A percentile compares a stretch with the other conserved stretches of the same genome.
Evolutionary conservation across 2,888 invertebrate genomes (phyloP).

Genomic region (Spisula solida): DNA sequence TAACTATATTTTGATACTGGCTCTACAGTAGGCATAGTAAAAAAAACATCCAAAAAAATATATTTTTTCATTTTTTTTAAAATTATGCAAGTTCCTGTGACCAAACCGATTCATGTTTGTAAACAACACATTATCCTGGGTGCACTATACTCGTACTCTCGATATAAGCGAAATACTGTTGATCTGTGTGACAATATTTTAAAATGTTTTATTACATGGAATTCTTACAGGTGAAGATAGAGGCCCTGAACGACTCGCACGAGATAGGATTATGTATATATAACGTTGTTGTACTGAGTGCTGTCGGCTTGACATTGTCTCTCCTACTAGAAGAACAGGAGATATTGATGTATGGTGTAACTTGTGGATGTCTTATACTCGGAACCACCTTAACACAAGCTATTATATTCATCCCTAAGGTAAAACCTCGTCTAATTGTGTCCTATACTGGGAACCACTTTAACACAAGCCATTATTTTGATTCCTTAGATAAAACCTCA

Average conservation of each 20-base stretch:
- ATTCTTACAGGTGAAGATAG: slow-evolving; percentile 67
- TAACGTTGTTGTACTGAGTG: slow-evolving; percentile 72
- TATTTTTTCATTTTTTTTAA: too few relatives aligned
- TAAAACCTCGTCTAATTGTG: too few relatives aligned
- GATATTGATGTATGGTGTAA: slow-evolving; percentile 65
- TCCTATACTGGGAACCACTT: slow-evolving; percentile 70
- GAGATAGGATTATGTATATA: slow-evolving; percentile 74
- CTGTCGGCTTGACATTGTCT: slow-evolving; percentile 67
- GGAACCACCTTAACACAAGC: slow-evolving; percentile 71
- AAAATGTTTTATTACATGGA: too few relatives aligned
- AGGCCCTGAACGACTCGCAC: slow-evolving; percentile 73
- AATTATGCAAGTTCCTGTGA: too few relatives aligned
- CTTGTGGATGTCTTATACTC: slow-evolving; percentile 63
- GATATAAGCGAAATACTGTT: too few relatives aligned
- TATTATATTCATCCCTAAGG: slow-evolving; percentile 74
- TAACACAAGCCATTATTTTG: slow-evolving; percentile 69
- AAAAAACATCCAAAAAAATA: too few relatives aligned
- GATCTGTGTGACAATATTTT: too few relatives aligned
- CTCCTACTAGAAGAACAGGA: slow-evolving; percentile 64
- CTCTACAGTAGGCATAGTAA: too few relatives aligned
- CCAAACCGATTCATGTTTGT: too few relatives aligned
- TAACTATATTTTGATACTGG: too few relatives aligned
- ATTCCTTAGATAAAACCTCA: slow-evolving; percentile 75
- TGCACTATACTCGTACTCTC: too few relatives aligned
- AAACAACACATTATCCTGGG: too few relatives aligned